These are phyloP conservation scores for Siniperca scherzeri DNA, from an alignment of 2,797 vertebrate genomes.

Conservation along the genomic window DNA sequence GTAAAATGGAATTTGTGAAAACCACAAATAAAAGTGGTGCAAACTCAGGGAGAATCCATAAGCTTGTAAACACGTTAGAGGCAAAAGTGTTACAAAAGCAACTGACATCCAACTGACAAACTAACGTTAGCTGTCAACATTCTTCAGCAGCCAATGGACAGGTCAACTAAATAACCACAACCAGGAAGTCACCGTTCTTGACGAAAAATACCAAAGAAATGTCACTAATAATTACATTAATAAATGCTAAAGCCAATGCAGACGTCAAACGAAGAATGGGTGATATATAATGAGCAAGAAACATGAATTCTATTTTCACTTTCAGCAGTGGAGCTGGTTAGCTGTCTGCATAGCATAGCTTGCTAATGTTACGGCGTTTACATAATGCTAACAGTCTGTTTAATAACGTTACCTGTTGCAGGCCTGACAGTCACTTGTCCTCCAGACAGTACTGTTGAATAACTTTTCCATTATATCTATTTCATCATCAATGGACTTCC, in stretches of 20 bases:
- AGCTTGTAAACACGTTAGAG: too few relatives aligned
- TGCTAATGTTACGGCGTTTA: not conserved
- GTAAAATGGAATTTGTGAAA: not conserved
- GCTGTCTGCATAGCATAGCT: slow-evolving; percentile 2
- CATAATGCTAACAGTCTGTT: not conserved
- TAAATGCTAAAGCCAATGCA: fast-evolving
- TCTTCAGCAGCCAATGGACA: too few relatives aligned
- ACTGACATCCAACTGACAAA: too few relatives aligned
- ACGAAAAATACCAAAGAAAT: not conserved
- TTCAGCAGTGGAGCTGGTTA: not conserved
- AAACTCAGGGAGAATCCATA: not conserved
- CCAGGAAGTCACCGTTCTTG: slow-evolving; percentile 30
- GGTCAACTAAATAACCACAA: slow-evolving; percentile 4
- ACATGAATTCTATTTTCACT: not conserved
- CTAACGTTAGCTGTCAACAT: too few relatives aligned
- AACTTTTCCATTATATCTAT: not conserved
- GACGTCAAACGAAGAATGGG: not conserved
- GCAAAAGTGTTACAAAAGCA: too few relatives aligned
- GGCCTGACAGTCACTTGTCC: not conserved
- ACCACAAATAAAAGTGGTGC: not conserved
- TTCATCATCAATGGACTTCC: slow-evolving; percentile 46
- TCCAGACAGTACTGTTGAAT: not conserved
- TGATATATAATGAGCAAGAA: fast-evolving
- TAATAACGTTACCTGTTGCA: slow-evolving; percentile 42
- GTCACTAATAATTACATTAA: not conserved